Conservation (phyloP, 1,140 invertebrate species). For the Branchinecta lindahli region DNA sequence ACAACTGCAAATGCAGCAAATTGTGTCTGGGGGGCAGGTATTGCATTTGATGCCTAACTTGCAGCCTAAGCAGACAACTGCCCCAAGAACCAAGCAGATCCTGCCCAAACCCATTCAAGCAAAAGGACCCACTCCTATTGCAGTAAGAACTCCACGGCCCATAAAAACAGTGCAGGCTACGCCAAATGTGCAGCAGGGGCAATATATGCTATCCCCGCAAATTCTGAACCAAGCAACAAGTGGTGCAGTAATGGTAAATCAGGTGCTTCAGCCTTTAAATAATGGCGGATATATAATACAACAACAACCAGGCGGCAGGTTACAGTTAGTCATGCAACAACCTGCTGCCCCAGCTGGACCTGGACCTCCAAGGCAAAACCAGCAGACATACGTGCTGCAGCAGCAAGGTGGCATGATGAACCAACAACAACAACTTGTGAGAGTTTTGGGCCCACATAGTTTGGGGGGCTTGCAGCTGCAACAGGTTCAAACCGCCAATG, state of each 20-base stretch:
- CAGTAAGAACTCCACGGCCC: background rate
- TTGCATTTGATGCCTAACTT: background rate
- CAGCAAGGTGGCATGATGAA: slow-evolving; percentile 9
- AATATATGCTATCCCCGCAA: background rate
- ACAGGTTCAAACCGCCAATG: slow-evolving; percentile 36
- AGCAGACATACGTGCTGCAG: slow-evolving; percentile 14
- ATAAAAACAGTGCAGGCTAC: background rate
- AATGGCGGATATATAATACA: background rate
- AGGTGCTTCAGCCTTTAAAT: background rate
- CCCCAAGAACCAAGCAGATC: background rate
- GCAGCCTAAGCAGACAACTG: background rate
- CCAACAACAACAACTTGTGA: slow-evolving; percentile 13
- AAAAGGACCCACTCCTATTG: background rate
- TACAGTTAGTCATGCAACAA: background rate
- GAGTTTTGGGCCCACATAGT: slow-evolving; percentile 16
- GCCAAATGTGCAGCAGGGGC: background rate
- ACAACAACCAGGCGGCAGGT: background rate
- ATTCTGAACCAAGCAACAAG: background rate
- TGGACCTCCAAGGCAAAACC: background rate
- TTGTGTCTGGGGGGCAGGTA: background rate
- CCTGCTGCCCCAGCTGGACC: background rate
- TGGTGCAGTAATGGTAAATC: background rate
- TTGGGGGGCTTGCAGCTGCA: slow-evolving; percentile 32
- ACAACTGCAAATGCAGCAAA: background rate
- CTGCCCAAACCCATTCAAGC: background rate